Evolutionary conservation across 2,797 vertebrate genomes (phyloP).

Genomic region (Gambelia wislizenii): DNA sequence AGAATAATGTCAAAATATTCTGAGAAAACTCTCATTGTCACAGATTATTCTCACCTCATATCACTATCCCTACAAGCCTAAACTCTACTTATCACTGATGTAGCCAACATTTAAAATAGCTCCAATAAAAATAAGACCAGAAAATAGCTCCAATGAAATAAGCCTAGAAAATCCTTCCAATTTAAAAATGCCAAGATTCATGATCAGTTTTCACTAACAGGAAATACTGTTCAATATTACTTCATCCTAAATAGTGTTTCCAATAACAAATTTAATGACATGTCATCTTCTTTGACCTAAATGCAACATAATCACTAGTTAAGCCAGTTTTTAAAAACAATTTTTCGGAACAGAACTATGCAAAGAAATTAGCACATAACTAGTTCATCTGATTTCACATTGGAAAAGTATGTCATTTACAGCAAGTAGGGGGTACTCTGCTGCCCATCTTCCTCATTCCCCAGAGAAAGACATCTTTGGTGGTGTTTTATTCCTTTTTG

Average conservation of each 20-base stretch:
- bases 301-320: constrained; percentile 14
- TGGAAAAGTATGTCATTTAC: constrained; percentile 6
- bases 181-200: constrained; percentile 16
- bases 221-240: not conserved
- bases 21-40: no score
- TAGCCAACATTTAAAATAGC: not conserved
- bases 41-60: not conserved
- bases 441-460: not conserved
- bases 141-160: not conserved
- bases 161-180: not conserved
- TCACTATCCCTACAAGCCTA: not conserved
- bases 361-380: not conserved
- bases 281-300: constrained; percentile 5
- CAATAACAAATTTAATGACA: constrained; percentile 1
- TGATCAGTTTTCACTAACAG: not conserved
- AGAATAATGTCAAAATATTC: no score
- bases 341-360: not conserved
- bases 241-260: not conserved
- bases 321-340: constrained; percentile 12
- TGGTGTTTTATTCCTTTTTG: not conserved
- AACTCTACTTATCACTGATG: not conserved
- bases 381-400: not conserved
- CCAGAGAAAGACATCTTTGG: not conserved
- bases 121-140: no score
- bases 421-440: not conserved